Evolutionary conservation across 1,140 invertebrate species (phyloP).

Genomic region (Drosophila ambigua): DNA sequence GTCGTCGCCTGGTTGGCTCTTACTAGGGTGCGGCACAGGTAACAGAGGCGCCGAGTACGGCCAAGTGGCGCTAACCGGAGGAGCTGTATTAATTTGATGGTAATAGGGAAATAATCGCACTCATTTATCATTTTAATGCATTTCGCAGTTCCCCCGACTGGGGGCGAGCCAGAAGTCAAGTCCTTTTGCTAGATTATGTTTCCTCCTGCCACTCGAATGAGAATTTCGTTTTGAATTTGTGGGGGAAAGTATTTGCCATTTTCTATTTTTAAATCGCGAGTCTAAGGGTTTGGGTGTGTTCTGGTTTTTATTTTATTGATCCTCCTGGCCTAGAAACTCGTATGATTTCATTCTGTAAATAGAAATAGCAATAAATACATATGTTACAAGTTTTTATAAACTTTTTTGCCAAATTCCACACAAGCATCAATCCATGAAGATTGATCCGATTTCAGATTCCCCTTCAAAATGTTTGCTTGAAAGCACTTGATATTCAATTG

Average conservation of each 20-base stretch:
- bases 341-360: no score
- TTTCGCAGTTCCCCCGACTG: conserved; percentile 26
- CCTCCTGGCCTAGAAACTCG: no score
- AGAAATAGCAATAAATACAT: no score
- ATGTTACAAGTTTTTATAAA: no score
- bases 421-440: not conserved
- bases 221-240: conserved; percentile 27
- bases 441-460: not conserved
- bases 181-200: conserved; percentile 16
- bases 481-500: no score
- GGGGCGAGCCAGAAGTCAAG: conserved; percentile 23
- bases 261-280: not conserved
- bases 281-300: no score
- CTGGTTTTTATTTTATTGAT: no score
- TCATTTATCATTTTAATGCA: conserved; percentile 77
- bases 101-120: conserved; percentile 74
- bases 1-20: conserved; percentile 14
- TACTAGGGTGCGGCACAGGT: conserved; percentile 49
- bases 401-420: not conserved
- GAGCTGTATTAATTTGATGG: conserved; percentile 70
- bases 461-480: no score
- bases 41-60: conserved; percentile 30
- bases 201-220: conserved; percentile 22
- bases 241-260: not conserved
- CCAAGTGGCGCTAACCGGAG: conserved; percentile 18